Base-by-base conservation (phyloP, 2,888 invertebrate genomes). In the Lithophane socia region DNA sequence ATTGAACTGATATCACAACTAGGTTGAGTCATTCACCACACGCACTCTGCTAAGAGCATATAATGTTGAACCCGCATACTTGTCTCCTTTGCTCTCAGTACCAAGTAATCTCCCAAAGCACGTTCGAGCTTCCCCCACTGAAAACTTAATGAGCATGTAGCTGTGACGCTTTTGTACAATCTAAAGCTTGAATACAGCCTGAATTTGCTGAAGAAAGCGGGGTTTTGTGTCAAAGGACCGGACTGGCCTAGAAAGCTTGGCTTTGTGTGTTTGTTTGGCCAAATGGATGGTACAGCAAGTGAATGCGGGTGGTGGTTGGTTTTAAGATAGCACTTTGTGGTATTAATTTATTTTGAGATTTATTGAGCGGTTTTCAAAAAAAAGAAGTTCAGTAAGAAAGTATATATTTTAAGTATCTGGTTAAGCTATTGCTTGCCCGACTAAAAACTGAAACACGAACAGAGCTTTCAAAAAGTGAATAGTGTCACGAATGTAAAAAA, bases 111-210 rank as follows among this genome's bases (percentile, higher is more conserved):
- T 74, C 21, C n/a, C n/a, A 12, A 67, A 66, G 64, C 77, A 81
- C 82, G 74, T 75, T 79, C 77, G 24, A 66, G 58, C 52, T 58
- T 54, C 54, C 58, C 67, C 47, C 73, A 60, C 79, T 88, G 88
- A 83, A 88, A 89, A 76, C 73, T 65, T 83, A 86, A 89, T 89
- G 89, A 89, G 79, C 65, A 49, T 69, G 71, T 64, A 58, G 72
- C 67, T 49, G 65, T 37, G 44, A 47, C 21, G 76, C 73, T 74
- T 82, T 79, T 80, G 68, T 83, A 66, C 79, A 64, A 73, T 83
- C 73, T 66, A 61, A 47, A 68, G 80, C 80, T 54, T 88, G 87
- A 87, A 87, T 86, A 74, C 77, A 58, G 67, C 58, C 73, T 83
- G 73, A 82, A 83, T 77, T 77, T 79, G 71, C 74, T 71, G 79